phyloP scores from a whole-genome alignment of 1,140 invertebrate genomes.

The Drosophila sturtevanti region DNA sequence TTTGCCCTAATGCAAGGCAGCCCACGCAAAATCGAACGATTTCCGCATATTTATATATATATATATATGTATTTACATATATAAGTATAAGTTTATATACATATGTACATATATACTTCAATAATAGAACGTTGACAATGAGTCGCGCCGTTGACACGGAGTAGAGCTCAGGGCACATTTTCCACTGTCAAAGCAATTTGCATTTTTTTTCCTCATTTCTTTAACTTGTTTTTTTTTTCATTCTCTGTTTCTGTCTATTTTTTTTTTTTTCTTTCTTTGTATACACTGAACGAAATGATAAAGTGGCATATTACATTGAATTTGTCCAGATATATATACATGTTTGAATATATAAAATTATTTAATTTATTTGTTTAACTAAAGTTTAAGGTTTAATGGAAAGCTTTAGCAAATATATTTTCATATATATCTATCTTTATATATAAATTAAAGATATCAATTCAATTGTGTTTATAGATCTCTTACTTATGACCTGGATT shows the following conservation, averaged over 20 bases:
- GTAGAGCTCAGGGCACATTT: slow-evolving; percentile 32
- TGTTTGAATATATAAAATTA: no score
- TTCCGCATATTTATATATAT: slow-evolving; percentile 6
- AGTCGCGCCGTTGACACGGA: slow-evolving; percentile 10
- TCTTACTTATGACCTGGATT: no score
- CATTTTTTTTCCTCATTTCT: slow-evolving; percentile 44
- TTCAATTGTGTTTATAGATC: no score
- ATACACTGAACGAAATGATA: neutral
- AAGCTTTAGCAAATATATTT: no score
- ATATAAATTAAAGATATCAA: no score
- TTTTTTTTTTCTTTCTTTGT: neutral
- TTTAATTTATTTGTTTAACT: no score
- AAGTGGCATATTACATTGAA: neutral
- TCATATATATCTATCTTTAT: no score
- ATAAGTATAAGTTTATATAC: neutral
- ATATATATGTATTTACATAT: neutral
- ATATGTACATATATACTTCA: slow-evolving; percentile 59
- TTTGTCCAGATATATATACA: neutral
- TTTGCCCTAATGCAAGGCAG: neutral
- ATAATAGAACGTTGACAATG: slow-evolving; percentile 64
- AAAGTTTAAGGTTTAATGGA: no score
- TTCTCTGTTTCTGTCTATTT: neutral
- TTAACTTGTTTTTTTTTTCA: no score
- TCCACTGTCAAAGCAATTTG: slow-evolving; percentile 66
- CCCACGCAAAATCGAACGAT: slow-evolving; percentile 41